Percentiles rank a stretch among this genome's conserved stretches.
Evolutionary conservation across 2,113 vertebrate genomes (phyloP).

Genomic region (Dendropsophus ebraccatus): DNA sequence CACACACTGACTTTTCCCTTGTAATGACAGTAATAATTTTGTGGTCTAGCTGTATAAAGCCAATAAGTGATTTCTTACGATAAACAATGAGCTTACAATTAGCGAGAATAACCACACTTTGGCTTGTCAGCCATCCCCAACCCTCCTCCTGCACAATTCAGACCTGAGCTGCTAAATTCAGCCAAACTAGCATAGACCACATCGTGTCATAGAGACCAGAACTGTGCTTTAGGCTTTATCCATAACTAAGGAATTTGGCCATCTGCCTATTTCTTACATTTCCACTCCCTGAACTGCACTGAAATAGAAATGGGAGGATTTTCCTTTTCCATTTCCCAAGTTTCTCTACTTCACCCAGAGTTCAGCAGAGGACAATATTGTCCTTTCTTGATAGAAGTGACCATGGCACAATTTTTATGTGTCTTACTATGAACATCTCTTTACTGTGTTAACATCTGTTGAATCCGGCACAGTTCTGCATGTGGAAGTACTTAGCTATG

Average conservation of each 20-base stretch:
- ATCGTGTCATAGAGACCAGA: constrained; percentile 26
- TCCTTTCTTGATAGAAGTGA: background rate
- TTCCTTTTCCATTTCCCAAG: constrained; percentile 30
- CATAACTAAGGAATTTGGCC: constrained; percentile 43
- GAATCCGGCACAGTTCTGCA: background rate
- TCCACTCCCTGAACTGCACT: constrained; percentile 35
- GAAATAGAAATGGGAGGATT: constrained; percentile 38
- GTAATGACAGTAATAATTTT: background rate
- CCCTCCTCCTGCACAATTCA: constrained; percentile 3
- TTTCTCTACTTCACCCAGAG: constrained; percentile 3
- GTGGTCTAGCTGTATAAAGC: constrained; percentile 6
- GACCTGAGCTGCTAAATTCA: constrained; percentile 3
- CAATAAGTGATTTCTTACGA: constrained; percentile 25
- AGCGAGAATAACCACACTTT: background rate
- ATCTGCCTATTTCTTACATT: constrained; percentile 38
- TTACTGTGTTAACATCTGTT: background rate
- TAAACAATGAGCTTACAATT: background rate
- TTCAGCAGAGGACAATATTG: constrained; percentile 49
- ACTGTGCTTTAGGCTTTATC: constrained; percentile 27
- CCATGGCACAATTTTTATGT: background rate
- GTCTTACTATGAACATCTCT: background rate
- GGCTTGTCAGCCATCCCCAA: background rate
- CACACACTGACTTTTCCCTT: no score
- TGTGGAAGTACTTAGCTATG: constrained; percentile 37
- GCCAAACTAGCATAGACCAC: background rate